phyloP scores from a whole-genome alignment of 2,888 invertebrate species.

The Gymnocheta viridis region DNA sequence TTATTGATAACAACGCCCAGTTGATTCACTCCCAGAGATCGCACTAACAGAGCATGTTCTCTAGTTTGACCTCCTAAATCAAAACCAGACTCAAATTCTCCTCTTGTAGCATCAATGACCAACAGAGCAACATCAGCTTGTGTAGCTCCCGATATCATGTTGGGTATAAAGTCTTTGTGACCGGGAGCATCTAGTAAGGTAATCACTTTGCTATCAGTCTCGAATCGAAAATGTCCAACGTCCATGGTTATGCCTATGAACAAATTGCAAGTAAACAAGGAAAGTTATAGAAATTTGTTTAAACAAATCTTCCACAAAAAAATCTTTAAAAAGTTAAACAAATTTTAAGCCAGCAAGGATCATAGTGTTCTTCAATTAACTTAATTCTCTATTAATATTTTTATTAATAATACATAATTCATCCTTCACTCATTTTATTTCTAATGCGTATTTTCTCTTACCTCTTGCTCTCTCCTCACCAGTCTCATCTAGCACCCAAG shows the following conservation, averaged over 20 bases:
- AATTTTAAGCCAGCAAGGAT: no score
- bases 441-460: conserved; percentile 41
- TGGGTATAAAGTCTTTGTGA: conserved; percentile 99
- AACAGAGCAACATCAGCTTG: conserved; percentile 98
- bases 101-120: conserved; percentile 97
- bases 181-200: conserved; percentile 98
- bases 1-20: conserved; percentile 98
- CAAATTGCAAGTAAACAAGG: neutral
- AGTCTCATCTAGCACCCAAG: conserved; percentile 99
- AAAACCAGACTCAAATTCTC: conserved; percentile 99
- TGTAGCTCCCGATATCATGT: conserved; percentile 99
- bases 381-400: no score
- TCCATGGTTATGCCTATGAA: conserved; percentile 96
- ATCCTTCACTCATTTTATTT: no score
- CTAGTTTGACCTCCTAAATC: conserved; percentile 98
- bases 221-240: conserved; percentile 95
- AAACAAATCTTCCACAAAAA: neutral
- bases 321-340: no score
- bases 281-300: neutral
- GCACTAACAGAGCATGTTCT: conserved; percentile 97
- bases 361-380: no score
- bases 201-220: conserved; percentile 89
- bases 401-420: no score
- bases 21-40: conserved; percentile 94
- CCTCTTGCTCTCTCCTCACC: conserved; percentile 96